phyloP scores from a whole-genome alignment of 2,888 invertebrate genomes.

The Phaedon cochleariae region DNA sequence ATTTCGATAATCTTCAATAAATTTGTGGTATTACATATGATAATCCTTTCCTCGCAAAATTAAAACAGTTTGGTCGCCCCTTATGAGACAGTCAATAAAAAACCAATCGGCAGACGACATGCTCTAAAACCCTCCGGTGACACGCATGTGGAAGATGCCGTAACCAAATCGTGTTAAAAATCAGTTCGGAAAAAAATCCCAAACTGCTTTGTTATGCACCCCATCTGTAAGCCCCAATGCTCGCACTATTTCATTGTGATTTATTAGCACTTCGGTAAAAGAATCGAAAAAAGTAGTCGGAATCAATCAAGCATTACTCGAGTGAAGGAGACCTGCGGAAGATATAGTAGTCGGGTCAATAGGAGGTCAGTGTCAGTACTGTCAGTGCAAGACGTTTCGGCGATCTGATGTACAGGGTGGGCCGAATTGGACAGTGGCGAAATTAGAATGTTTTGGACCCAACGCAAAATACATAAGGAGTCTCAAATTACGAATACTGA shows the following conservation, averaged over 20 bases:
- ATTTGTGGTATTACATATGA: too few relatives aligned
- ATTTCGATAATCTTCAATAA: too few relatives aligned
- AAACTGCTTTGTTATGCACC: constrained; percentile 63
- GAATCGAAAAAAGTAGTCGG: constrained; percentile 64
- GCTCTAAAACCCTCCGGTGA: constrained; percentile 11
- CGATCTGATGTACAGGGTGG: too few relatives aligned
- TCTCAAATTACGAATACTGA: too few relatives aligned
- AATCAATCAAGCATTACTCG: constrained; percentile 64
- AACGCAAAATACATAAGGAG: too few relatives aligned
- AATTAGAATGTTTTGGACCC: too few relatives aligned
- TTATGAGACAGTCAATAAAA: constrained; percentile 17
- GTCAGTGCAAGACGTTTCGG: too few relatives aligned
- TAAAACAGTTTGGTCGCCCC: background rate
- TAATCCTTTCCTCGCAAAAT: too few relatives aligned
- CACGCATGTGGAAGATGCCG: constrained; percentile 30
- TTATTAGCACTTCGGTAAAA: constrained; percentile 63
- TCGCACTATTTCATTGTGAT: constrained; percentile 63
- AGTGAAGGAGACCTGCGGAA: constrained; percentile 60
- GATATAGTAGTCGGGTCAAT: constrained; percentile 61
- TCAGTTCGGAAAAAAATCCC: constrained; percentile 58
- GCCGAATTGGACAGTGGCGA: too few relatives aligned
- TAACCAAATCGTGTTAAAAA: constrained; percentile 52
- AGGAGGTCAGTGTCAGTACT: constrained; percentile 58
- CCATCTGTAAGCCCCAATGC: constrained; percentile 51
- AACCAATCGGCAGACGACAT: constrained; percentile 9